Evolutionary conservation across 1,140 invertebrate genomes (phyloP), one percentile per base, ranked within the genome.

Genomic region (Melanaphis sacchari): DNA sequence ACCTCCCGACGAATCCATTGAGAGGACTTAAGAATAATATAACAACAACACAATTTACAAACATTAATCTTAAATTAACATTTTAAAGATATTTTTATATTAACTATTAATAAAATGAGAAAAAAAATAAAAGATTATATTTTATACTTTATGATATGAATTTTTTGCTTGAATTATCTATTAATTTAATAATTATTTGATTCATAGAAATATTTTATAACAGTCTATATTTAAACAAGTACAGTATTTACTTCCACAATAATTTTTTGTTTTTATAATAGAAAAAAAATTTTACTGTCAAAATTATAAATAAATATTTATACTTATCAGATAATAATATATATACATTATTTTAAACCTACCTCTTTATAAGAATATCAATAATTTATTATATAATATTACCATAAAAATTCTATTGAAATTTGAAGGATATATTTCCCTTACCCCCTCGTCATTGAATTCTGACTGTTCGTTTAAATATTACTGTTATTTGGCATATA

Each of bases 101-200:
- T 66, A 66, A 66, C 59, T n/a, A n/a, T 21, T 31, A 18, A 66
- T 54, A 26, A 66, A 66, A 66, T n/a, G 59, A 66, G 11, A 66
- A 66, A 66, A 66, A 66, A 15, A 11, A 31, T n/a, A n/a, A 66
- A 59, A n/a, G 0, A 15, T 66, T 66, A 11, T 66, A n/a, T n/a
- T n/a, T 52, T 24, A 52, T 52, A 24, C 49, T 52, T n/a, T 66
- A 66, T 66, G 31, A 66, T n/a, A 66, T 66, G 18, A 66, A 66
- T n/a, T 3, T 66, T 66, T 66, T n/a, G 31, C 31, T 66, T 66
- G 31, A 66, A 66, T 11, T 66, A n/a, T 66, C n/a, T 66, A n/a
- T 66, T 66, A n/a, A 66, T 66, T 66, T 66, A n/a, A n/a, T 66
- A 66, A 66, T 66, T 66, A 66, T 66, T 66, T 66, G n/a, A n/a